Conservation (phyloP, 2,888 invertebrate genomes). For the Osmoderma eremita region DNA sequence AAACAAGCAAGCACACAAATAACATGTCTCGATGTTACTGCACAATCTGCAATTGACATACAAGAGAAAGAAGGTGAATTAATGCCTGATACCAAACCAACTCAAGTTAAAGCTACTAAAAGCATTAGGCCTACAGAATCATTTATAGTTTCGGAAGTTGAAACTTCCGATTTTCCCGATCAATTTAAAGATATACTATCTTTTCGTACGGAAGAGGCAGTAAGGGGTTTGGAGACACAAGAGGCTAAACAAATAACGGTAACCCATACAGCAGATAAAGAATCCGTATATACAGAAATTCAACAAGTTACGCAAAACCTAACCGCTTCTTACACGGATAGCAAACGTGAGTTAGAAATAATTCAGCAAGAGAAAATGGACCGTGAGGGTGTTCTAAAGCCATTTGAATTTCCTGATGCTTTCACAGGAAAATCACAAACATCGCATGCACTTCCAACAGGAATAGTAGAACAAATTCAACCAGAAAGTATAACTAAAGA, state of each 20-base stretch:
- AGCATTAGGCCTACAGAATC: slow-evolving; percentile 70
- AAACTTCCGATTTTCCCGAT: slow-evolving; percentile 67
- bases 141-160: slow-evolving; percentile 70
- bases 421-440: slow-evolving; percentile 66
- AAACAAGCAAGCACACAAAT: slow-evolving; percentile 66
- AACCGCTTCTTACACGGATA: slow-evolving; percentile 65
- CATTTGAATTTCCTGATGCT: slow-evolving; percentile 66
- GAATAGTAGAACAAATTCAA: slow-evolving; percentile 64
- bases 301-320: slow-evolving; percentile 60
- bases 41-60: slow-evolving; percentile 68
- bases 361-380: slow-evolving; percentile 73
- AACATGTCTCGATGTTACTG: slow-evolving; percentile 69
- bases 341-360: slow-evolving; percentile 71
- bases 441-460: slow-evolving; percentile 66
- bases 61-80: slow-evolving; percentile 76
- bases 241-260: slow-evolving; percentile 73
- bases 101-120: slow-evolving; percentile 68
- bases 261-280: slow-evolving; percentile 74
- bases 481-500: slow-evolving; percentile 62
- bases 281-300: slow-evolving; percentile 62
- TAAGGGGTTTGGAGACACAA: slow-evolving; percentile 68
- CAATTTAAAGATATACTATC: slow-evolving; percentile 68
- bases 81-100: slow-evolving; percentile 65
- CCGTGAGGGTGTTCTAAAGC: slow-evolving; percentile 69
- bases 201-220: slow-evolving; percentile 67